Evolutionary conservation across 1,140 invertebrate genomes (phyloP), one percentile per base, ranked within the genome.

Genomic region (Elysia chlorotica): DNA sequence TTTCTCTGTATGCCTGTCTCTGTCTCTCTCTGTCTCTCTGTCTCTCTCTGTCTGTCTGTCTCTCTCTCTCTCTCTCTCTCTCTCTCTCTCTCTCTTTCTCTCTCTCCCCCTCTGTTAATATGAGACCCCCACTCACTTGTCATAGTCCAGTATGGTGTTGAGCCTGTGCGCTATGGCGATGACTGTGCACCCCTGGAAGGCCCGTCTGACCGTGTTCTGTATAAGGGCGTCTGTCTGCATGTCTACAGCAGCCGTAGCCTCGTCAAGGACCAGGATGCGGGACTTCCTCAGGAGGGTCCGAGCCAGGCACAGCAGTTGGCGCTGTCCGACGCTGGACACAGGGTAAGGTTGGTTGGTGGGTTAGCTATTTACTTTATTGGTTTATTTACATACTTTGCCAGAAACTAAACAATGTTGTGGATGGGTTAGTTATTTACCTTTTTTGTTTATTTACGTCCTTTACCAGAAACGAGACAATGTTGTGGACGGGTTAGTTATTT

Each of bases 221-320:
- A 88, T 88, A 10, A 87, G 71, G 5, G 75, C 75, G 65, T 88
- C 87, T 17, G 87, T 88, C 65, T 80, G 36, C 62, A 83, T 68
- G 62, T 87, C 86, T 30, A 87, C 80, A 1, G 84, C 81, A 31
- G 86, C 85, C 37, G 86, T 87, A 2, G 86, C 86, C 69, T 87
- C 86, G 76, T 87, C 86, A 21, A 97, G 89, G 73, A 97, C 90
- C n/a, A 97, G 89, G 59, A 97, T 91, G 70, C 93, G 83, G 14
- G 80, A 78, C 66, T 80, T 81, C 19, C 79, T 78, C 14, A 88
- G 74, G 19, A 89, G 70, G 10, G 87, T 87, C 48, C 88, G 70
- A 14, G 87, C 88, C 10, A 88, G 75, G 59, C 87, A 88, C 1
- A 89, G 59, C 17, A 88, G 77, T 74, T 88, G 87, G 48, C 90